A percentile compares a stretch with the other conserved stretches of the same genome.
These are phyloP conservation scores for Pluvialis apricaria DNA, from an alignment of 2,113 vertebrate species.

Conservation along the genomic window DNA sequence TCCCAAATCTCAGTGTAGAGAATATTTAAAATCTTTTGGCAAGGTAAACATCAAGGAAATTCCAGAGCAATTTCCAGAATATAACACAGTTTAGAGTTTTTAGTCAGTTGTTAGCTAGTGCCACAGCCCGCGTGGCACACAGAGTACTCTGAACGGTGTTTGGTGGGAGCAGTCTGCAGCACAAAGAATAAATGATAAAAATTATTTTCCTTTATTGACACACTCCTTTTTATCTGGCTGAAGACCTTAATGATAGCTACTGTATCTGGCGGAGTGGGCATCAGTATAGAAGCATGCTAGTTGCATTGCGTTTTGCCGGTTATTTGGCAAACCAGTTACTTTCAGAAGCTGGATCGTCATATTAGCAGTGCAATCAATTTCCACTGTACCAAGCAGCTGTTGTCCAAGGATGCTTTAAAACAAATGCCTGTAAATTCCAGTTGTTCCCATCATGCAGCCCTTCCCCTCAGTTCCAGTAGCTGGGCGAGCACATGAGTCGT, in stretches of 20 bases:
- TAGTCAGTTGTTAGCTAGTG: neutral
- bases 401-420: neutral
- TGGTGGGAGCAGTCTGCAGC: neutral
- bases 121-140: fast-evolving
- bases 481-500: fast-evolving
- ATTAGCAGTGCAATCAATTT: neutral
- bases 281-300: neutral
- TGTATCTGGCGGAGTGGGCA: neutral
- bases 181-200: neutral
- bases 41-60: neutral
- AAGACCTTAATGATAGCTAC: neutral
- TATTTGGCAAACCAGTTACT: neutral
- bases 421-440: neutral
- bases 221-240: neutral
- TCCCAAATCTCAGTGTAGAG: neutral
- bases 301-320: neutral
- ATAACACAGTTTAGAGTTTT: neutral
- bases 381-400: neutral
- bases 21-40: neutral
- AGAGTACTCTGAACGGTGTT: neutral
- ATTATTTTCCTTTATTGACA: neutral
- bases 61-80: neutral
- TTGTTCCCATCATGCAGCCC: neutral
- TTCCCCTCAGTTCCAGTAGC: neutral
- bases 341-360: neutral